Base-by-base conservation (phyloP, 2,113 vertebrate species). In the Siphamia tubifer region DNA sequence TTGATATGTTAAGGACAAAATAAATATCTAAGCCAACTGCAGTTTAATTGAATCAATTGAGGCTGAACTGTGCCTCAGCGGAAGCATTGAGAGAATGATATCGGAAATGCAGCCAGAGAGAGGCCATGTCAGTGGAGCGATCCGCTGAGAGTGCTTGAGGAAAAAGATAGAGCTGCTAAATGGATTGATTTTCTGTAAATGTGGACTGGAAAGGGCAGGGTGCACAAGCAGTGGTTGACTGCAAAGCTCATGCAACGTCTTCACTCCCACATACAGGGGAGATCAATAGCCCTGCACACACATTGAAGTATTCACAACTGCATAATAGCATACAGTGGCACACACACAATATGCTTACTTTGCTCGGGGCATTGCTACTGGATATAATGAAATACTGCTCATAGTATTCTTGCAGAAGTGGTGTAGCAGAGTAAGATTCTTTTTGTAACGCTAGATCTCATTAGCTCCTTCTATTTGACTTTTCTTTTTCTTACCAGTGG, bases 131-230 rank as follows among this genome's bases (percentile, higher is more conserved):
- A 79, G 79, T 78, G 57, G 32, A 68, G 68, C 71, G 66, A 79
- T 77, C 75, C 55, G 27, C 67, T 67, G 78, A 84, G 83, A 74
- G 75, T 48, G 63, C 76, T 85, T 58, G 60, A 82, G 73, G 66
- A 74, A 83, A 85, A 87, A 78, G 68, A 87, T 70, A 75, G 79
- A 86, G 81, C 85, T 80, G 88, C 85, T 91, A 90, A 92, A 89
- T 77, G 80, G 70, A 92, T 92, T 88, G 90, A 93, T 93, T 93
- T 92, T 73, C 78, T 87, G 85, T 90, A 79, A 88, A 84, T 86
- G 87, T 84, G 79, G 79, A 84, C 74, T 85, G 85, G 69, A 83
- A 82, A 87, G 84, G 87, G 79, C 88, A 90, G 68, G 43, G 84
- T 79, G 79, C 74, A 76, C 55, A 38, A 54, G 75, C 67, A 40